Percentiles rank a stretch among this genome's conserved stretches.
Evolutionary conservation across 1,140 invertebrate species (phyloP).

Genomic region (Brachionus paranguensis): DNA sequence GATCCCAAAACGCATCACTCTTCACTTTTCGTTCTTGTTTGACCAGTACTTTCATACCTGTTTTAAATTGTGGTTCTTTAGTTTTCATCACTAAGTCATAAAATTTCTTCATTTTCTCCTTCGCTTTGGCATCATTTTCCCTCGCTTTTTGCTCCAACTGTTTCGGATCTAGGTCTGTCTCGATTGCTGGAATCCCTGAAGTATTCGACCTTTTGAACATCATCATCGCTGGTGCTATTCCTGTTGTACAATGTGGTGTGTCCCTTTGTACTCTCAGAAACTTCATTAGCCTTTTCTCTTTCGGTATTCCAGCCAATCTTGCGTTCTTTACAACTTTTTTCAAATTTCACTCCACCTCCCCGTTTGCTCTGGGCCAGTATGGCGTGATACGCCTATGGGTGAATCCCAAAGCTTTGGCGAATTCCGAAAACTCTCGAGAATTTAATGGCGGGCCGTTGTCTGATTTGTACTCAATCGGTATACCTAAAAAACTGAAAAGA

Average conservation of each 20-base stretch:
- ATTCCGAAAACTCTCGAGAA: not conserved
- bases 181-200: not conserved
- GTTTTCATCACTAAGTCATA: not conserved
- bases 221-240: not conserved
- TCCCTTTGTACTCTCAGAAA: not conserved
- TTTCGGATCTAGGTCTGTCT: not conserved
- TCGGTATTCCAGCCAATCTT: not conserved
- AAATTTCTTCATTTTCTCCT: not conserved
- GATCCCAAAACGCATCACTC: not conserved
- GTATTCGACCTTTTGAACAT: not conserved
- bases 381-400: not conserved
- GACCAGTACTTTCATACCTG: not conserved
- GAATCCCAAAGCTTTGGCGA: not conserved
- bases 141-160: not conserved
- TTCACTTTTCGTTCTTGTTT: not conserved
- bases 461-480: not conserved
- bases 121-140: not conserved
- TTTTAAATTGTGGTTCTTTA: not conserved
- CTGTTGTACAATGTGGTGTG: not conserved
- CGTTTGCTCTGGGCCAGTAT: not conserved
- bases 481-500: not conserved
- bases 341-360: not conserved
- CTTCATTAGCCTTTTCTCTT: not conserved
- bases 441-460: not conserved
- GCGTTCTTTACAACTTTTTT: not conserved